Percentiles rank a stretch among this genome's conserved stretches.
Evolutionary conservation across 2,888 invertebrate species (phyloP).

Genomic region (Pammene aurita): DNA sequence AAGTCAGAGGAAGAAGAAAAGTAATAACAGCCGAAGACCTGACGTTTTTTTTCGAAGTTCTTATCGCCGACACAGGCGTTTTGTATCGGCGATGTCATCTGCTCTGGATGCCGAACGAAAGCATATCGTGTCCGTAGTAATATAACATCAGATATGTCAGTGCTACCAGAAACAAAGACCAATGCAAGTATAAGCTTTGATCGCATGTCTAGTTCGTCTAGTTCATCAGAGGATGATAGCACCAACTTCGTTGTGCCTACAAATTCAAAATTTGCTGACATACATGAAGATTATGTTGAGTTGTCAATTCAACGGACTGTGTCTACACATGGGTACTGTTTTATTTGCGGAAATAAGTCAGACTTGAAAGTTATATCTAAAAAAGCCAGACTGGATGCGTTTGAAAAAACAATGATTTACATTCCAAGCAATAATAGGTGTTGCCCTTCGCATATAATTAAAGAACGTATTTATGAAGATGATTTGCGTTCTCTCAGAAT

Average conservation of each 20-base stretch:
- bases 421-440: constrained; percentile 10
- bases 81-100: constrained; percentile 11
- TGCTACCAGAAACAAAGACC: neutral
- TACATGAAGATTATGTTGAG: constrained; percentile 21
- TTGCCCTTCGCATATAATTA: constrained; percentile 16
- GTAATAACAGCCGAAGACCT: constrained; percentile 15
- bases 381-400: constrained; percentile 14
- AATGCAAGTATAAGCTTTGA: constrained; percentile 4
- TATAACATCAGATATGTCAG: constrained; percentile 9
- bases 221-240: constrained; percentile 16
- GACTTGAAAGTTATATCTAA: constrained; percentile 9
- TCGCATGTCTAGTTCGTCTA: constrained; percentile 9
- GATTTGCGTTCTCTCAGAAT: constrained; percentile 6
- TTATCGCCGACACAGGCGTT: constrained; percentile 12
- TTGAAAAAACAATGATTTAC: constrained; percentile 11
- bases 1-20: constrained; percentile 14
- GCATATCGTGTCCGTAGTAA: constrained; percentile 10
- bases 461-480: constrained; percentile 15
- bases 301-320: constrained; percentile 21
- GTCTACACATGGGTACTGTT: constrained; percentile 15
- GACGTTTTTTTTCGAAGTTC: constrained; percentile 4
- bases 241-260: neutral
- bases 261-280: neutral
- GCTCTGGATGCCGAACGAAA: constrained; percentile 14
- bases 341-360: constrained; percentile 3